A percentile compares a stretch with the other conserved stretches of the same genome.
phyloP scores from a whole-genome alignment of 1,140 invertebrate species.

The Bactericera cockerelli region DNA sequence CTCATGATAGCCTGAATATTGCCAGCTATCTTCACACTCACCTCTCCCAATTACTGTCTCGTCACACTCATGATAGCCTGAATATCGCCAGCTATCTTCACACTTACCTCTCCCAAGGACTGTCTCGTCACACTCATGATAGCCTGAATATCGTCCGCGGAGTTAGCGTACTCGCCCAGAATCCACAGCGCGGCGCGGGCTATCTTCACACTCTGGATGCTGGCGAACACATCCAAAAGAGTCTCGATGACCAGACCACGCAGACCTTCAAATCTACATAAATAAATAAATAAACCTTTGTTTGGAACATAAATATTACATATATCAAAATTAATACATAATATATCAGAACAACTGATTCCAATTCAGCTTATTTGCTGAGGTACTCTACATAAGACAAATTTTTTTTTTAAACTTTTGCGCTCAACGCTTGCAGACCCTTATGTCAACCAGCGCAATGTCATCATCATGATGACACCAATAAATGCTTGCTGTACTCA shows the following conservation, averaged over 20 bases:
- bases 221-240: slow-evolving; percentile 62
- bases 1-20: slow-evolving; percentile 69
- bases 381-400: too few relatives aligned
- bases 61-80: slow-evolving; percentile 64
- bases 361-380: too few relatives aligned
- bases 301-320: too few relatives aligned
- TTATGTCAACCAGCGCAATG: too few relatives aligned
- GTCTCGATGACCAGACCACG: slow-evolving; percentile 63
- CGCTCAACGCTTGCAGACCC: too few relatives aligned
- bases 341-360: too few relatives aligned
- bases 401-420: too few relatives aligned
- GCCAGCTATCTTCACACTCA: slow-evolving; percentile 53
- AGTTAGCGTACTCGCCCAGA: slow-evolving; percentile 84
- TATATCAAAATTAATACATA: too few relatives aligned
- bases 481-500: too few relatives aligned
- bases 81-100: slow-evolving; percentile 67
- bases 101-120: slow-evolving; percentile 59
- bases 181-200: slow-evolving; percentile 95
- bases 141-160: slow-evolving; percentile 55
- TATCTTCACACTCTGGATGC: slow-evolving; percentile 72
- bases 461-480: too few relatives aligned
- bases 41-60: slow-evolving; percentile 97
- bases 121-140: slow-evolving; percentile 61
- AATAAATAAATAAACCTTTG: too few relatives aligned
- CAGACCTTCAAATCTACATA: slow-evolving; percentile 76